Evolutionary conservation across 1,140 invertebrate species (phyloP), one percentile per base, ranked within the genome.

Genomic region (Magallana ariakensis): DNA sequence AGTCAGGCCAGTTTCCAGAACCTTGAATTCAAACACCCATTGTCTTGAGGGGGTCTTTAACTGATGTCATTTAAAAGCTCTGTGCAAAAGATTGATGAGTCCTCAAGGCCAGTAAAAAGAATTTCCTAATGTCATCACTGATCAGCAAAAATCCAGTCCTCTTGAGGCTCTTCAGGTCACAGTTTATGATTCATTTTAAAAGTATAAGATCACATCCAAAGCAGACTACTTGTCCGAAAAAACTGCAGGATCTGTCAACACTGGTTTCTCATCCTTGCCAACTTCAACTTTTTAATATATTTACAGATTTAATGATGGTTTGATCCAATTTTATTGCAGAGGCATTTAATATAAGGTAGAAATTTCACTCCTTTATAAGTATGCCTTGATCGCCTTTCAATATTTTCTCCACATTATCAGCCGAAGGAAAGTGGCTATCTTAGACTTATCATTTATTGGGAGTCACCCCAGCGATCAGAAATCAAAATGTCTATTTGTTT

Each of bases 61-160:
- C 66, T 75, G 66, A 75, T 75, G 66, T 75, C 66, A 75, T 75
- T 75, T 75, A 75, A 75, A 75, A 26, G 19, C 66, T 33, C 66
- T 33, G 66, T 75, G 22, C 66, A 26, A 75, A 26, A 75, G 66
- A 75, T 75, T 75, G 66, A 26, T 22, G 22, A 26, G 66, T 75
- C 13, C 33, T 75, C 66, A 75, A 22, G 66, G 66, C 26, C 10
- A 26, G 33, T 26, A 75, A 26, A 19, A 11, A 26, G 22, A 75
- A 19, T 75, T 26, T 75, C 22, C 22, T 11, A n/a, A n/a, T 75
- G 66, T 75, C 66, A 75, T 26, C 66, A 75, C 26, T 11, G 33
- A 19, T 75, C 66, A 75, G 66, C 66, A 75, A 75, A 75, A 75
- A 75, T 26, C 13, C 66, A 11, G 7, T 60, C 58, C n/a, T n/a